A percentile compares a stretch with the other conserved stretches of the same genome.
Conservation (phyloP, 2,888 invertebrate genomes). For the Eremobia ochroleuca region DNA sequence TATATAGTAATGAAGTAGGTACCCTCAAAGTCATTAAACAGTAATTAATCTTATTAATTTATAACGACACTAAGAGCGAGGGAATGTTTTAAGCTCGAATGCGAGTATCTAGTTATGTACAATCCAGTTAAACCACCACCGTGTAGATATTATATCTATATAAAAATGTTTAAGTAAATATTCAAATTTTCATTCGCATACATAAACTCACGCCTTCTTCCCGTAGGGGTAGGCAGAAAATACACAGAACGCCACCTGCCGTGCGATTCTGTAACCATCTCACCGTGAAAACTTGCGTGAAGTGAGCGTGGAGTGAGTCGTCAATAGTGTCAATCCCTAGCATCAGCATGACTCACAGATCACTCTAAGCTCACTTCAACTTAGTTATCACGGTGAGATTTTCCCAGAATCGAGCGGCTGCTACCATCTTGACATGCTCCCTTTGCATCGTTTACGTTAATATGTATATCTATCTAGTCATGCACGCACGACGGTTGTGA, state of each 20-base stretch:
- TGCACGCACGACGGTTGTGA: not conserved
- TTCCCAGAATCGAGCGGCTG: no score
- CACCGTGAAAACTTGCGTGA: no score
- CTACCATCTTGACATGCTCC: not conserved
- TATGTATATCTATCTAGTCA: not conserved
- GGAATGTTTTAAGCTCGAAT: conserved; percentile 36
- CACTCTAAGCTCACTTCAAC: no score
- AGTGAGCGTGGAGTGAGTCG: no score
- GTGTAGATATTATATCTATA: not conserved
- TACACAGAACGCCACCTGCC: not conserved
- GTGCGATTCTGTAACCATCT: no score
- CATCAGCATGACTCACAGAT: no score
- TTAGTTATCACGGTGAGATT: no score
- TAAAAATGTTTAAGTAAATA: not conserved
- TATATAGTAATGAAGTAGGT: conserved; percentile 52
- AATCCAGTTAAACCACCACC: not conserved
- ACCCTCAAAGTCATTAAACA: conserved; percentile 59
- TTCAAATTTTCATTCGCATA: not conserved
- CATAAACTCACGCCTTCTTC: not conserved
- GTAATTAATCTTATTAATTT: conserved; percentile 65
- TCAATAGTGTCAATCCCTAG: no score
- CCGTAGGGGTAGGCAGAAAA: not conserved
- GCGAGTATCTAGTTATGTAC: not conserved
- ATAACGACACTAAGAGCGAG: conserved; percentile 39
- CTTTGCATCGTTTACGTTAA: not conserved